Evolutionary conservation across 1,140 invertebrate species (phyloP).

Genomic region (Drosophila ogumai): DNA sequence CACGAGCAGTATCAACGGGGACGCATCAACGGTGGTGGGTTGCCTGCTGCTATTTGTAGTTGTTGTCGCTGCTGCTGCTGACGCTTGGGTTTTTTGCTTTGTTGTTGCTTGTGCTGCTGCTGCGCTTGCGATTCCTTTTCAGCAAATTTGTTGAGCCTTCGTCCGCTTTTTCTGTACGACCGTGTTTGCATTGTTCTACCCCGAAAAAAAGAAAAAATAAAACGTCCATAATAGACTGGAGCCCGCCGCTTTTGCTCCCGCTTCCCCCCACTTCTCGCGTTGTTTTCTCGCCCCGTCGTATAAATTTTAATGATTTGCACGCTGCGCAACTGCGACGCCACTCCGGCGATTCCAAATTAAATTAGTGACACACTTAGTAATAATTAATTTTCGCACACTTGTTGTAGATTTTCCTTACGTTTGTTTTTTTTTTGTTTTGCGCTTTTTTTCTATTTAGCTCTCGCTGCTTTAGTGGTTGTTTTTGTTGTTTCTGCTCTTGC

Average conservation of each 20-base stretch:
- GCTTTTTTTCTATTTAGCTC: conserved; percentile 19
- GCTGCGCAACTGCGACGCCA: conserved; percentile 64
- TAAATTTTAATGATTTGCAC: conserved; percentile 78
- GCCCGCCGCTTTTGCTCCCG: conserved; percentile 16
- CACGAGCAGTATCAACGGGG: conserved; percentile 11
- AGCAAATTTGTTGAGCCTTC: conserved; percentile 81
- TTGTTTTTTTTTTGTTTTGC: conserved; percentile 18
- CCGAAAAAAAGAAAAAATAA: conserved; percentile 40
- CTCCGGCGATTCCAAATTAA: conserved; percentile 67
- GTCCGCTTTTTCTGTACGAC: conserved; percentile 22
- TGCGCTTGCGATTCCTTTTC: conserved; percentile 75
- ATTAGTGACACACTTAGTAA: conserved; percentile 83
- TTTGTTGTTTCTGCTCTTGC: conserved; percentile 27
- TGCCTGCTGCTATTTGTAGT: conserved; percentile 41
- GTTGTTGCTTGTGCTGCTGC: conserved; percentile 42
- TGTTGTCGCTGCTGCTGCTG: conserved; percentile 49
- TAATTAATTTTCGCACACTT: conserved; percentile 83
- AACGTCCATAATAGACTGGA: conserved; percentile 64
- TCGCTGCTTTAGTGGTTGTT: conserved; percentile 19
- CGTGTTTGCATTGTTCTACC: conserved; percentile 75
- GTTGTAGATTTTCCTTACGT: conserved; percentile 67
- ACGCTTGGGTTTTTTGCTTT: conserved; percentile 54
- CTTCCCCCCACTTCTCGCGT: conserved; percentile 12
- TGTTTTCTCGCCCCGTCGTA: conserved; percentile 47
- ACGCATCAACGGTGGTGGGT: conserved; percentile 50